A percentile compares a stretch with the other conserved stretches of the same genome.
Evolutionary conservation across 2,113 vertebrate species (phyloP).

Genomic region (Todiramphus saurophagus): DNA sequence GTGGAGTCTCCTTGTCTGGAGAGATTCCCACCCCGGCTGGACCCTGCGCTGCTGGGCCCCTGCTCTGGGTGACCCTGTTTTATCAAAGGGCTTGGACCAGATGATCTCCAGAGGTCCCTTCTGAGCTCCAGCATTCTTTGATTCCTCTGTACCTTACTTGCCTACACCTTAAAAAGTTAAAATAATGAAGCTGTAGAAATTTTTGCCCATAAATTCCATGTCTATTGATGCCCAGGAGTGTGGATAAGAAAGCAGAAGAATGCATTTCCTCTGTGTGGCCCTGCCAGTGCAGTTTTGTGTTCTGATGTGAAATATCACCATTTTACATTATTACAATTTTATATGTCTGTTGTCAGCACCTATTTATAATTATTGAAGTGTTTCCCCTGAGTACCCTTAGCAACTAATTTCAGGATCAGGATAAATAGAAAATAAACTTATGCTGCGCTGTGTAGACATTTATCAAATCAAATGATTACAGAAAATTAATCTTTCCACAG

Average conservation of each 20-base stretch:
- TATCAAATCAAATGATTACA: conserved; percentile 56
- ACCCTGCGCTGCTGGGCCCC: no score
- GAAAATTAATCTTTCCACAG: conserved; percentile 40
- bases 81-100: no score
- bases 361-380: conserved; percentile 37
- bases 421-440: conserved; percentile 54
- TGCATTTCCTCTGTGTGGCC: background rate
- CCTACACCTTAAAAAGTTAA: background rate
- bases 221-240: background rate
- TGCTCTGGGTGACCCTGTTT: no score
- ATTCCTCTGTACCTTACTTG: background rate
- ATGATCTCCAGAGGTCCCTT: no score
- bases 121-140: no score
- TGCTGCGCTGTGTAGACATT: conserved; percentile 5
- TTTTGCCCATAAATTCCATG: background rate
- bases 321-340: conserved; percentile 23
- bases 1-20: background rate
- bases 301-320: background rate
- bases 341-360: conserved; percentile 18
- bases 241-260: background rate
- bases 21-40: background rate
- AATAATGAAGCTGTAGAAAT: background rate
- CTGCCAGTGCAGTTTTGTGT: background rate
- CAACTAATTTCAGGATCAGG: conserved; percentile 37
- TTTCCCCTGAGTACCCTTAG: conserved; percentile 38